Conservation (phyloP, 2,888 invertebrate species). For the Molanna angustata region DNA sequence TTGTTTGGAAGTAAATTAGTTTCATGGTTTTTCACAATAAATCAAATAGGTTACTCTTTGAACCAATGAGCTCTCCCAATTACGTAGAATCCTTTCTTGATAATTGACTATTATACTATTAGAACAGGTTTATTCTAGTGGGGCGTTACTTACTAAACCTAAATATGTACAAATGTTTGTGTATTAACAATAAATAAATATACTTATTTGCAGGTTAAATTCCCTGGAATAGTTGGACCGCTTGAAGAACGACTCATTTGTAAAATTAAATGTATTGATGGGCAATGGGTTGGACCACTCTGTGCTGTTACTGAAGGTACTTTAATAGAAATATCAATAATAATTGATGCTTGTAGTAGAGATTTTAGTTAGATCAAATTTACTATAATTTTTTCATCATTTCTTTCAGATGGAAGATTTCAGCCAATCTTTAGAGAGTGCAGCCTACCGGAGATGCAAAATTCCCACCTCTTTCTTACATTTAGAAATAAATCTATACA, state of each 20-base stretch:
- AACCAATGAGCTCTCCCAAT: no score
- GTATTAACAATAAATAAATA: no score
- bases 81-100: no score
- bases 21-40: no score
- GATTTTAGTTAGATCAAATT: not conserved
- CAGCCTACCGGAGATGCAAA: slow-evolving; percentile 61
- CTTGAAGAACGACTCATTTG: slow-evolving; percentile 71
- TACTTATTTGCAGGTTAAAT: slow-evolving; percentile 64
- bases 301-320: slow-evolving; percentile 74
- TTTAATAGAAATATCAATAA: not conserved
- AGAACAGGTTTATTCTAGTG: no score
- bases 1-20: no score
- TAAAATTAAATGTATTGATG: slow-evolving; percentile 81
- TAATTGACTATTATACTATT: no score
- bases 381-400: slow-evolving; percentile 10
- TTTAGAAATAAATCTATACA: slow-evolving; percentile 71
- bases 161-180: no score
- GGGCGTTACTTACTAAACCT: no score
- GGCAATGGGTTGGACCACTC: slow-evolving; percentile 81
- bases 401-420: slow-evolving; percentile 66
- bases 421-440: slow-evolving; percentile 76
- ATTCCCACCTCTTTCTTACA: slow-evolving; percentile 66
- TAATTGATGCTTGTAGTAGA: not conserved
- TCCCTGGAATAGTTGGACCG: slow-evolving; percentile 74
- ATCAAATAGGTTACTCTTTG: no score